Percentiles rank a stretch among this genome's conserved stretches.
Evolutionary conservation across 1,140 invertebrate species (phyloP).

Genomic region (Drosophila azteca): DNA sequence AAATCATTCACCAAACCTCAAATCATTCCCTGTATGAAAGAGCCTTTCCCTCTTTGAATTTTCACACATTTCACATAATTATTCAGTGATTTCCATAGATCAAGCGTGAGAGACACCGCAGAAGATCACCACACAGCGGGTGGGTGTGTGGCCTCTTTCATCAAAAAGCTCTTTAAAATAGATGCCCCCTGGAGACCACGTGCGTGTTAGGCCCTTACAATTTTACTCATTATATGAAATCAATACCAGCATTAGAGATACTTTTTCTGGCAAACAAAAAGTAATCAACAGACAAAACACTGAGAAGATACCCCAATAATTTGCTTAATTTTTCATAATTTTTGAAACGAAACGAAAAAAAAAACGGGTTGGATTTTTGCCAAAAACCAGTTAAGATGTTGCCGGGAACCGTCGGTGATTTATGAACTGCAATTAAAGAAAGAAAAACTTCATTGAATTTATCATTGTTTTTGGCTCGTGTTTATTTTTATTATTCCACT

Average conservation of each 20-base stretch:
- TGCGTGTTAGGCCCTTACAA: constrained; percentile 37
- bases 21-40: neutral
- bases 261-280: constrained; percentile 17
- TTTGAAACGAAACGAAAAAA: constrained; percentile 2
- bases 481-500: constrained; percentile 60
- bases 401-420: constrained; percentile 39
- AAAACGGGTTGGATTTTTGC: constrained; percentile 29
- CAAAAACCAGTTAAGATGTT: constrained; percentile 35
- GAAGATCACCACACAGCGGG: constrained; percentile 28
- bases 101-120: constrained; percentile 29
- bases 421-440: constrained; percentile 64
- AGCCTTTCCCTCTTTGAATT: neutral
- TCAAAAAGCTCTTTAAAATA: constrained; percentile 57
- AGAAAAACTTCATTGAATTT: constrained; percentile 38
- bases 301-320: constrained; percentile 4
- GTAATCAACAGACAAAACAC: constrained; percentile 18
- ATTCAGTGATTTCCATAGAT: constrained; percentile 23
- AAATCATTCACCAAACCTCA: too few relatives aligned
- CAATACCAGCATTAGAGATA: constrained; percentile 68
- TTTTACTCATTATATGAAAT: constrained; percentile 65
- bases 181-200: constrained; percentile 27
- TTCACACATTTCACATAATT: constrained; percentile 30
- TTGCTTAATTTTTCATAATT: constrained; percentile 14
- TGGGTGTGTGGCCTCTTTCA: constrained; percentile 31
- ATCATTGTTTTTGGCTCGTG: constrained; percentile 51